These are phyloP conservation scores for Candidula unifasciata DNA, from an alignment of 2,888 invertebrate genomes.

Conservation along the genomic window DNA sequence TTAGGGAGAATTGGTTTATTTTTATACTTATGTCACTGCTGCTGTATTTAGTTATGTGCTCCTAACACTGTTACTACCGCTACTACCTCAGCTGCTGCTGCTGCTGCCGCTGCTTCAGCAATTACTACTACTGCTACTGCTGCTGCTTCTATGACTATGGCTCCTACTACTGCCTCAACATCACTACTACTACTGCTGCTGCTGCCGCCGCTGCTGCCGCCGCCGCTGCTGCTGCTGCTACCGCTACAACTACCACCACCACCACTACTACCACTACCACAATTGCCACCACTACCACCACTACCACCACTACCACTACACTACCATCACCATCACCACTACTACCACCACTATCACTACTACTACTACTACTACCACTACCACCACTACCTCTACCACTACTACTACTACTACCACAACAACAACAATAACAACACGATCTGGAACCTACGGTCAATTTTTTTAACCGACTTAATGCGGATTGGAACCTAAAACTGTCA, in stretches of 20 bases:
- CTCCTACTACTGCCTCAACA: neutral
- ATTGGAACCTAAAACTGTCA: too few species aligned
- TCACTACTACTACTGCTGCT: neutral
- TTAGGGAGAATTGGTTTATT: too few species aligned
- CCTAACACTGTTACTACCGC: neutral
- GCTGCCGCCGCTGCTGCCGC: neutral
- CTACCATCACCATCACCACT: neutral
- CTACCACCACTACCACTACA: neutral
- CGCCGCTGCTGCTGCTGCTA: neutral
- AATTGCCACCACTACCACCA: neutral
- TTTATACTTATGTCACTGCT: too few species aligned
- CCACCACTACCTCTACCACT: neutral
- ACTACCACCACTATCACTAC: neutral
- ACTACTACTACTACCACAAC: neutral
- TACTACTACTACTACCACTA: conserved; percentile 2
- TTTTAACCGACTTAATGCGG: too few species aligned
- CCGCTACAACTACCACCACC: neutral
- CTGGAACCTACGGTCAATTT: too few species aligned
- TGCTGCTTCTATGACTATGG: neutral
- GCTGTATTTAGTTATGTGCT: too few species aligned
- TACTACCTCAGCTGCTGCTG: neutral
- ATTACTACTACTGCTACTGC: conserved; percentile 1
- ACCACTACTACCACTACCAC: neutral
- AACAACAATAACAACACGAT: neutral
- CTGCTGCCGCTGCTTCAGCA: neutral